phyloP scores from a whole-genome alignment of 1,140 invertebrate species.

The Tigriopus japonicus region DNA sequence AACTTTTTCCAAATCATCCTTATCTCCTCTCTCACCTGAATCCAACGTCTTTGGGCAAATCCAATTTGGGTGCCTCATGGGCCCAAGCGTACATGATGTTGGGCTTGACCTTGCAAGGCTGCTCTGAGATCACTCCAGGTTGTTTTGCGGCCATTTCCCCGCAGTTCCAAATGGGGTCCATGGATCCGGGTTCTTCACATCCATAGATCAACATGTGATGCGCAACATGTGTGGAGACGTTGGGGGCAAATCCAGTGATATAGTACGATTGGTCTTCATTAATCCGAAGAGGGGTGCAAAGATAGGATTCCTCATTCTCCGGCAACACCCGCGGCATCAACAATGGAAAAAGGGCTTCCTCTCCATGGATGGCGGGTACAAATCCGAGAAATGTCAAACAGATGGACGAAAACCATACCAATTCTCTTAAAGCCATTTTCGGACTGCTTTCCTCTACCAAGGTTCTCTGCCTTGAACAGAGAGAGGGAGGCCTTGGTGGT shows the following conservation, averaged over 20 bases:
- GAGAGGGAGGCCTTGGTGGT: no score
- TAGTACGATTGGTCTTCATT: slow-evolving; percentile 4
- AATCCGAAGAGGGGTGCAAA: slow-evolving; percentile 9
- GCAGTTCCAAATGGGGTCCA: slow-evolving; percentile 49
- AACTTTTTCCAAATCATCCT: no score
- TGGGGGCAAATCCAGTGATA: slow-evolving; percentile 50
- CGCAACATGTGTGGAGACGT: slow-evolving; percentile 68
- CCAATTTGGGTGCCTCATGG: slow-evolving; percentile 65
- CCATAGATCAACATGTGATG: slow-evolving; percentile 96
- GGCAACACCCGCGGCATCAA: slow-evolving; percentile 11
- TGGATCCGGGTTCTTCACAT: slow-evolving; percentile 49
- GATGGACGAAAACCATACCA: no score
- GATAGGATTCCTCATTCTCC: slow-evolving; percentile 1
- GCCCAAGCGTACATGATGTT: slow-evolving; percentile 95
- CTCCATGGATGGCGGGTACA: no score
- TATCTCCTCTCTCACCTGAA: slow-evolving; percentile 45
- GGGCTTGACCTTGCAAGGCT: slow-evolving; percentile 20
- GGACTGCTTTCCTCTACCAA: no score
- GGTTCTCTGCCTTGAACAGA: no score
- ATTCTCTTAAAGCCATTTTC: no score
- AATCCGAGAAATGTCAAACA: no score
- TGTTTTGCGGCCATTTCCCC: slow-evolving; percentile 58
- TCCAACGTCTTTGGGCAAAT: slow-evolving; percentile 61
- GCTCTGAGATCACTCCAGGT: slow-evolving; percentile 30
- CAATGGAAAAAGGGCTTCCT: slow-evolving; percentile 1